phyloP scores from a whole-genome alignment of 2,797 vertebrate genomes.

The Girardinus metallicus region DNA sequence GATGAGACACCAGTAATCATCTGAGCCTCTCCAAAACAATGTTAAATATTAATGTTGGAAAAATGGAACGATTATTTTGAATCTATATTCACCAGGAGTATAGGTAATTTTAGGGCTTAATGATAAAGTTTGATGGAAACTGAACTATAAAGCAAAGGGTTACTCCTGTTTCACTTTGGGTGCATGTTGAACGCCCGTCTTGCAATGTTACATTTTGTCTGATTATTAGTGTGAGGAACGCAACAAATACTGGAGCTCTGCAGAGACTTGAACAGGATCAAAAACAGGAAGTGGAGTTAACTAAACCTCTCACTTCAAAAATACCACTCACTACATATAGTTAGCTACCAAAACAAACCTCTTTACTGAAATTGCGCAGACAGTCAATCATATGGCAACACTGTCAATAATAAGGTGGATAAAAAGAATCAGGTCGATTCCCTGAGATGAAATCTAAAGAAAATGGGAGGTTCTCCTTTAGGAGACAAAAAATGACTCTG shows the following conservation, averaged over 20 bases:
- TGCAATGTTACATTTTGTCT: background rate
- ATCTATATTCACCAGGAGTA: background rate
- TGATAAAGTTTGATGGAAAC: background rate
- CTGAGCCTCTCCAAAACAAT: background rate
- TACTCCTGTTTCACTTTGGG: background rate
- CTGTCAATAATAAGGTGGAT: background rate
- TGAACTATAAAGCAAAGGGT: background rate
- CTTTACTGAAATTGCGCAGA: background rate
- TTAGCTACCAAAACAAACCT: background rate
- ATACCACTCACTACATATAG: background rate
- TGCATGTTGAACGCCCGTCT: background rate
- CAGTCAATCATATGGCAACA: background rate
- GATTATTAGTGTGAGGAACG: background rate
- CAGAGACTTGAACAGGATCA: background rate
- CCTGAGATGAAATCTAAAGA: slow-evolving; percentile 47
- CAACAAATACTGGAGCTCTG: background rate
- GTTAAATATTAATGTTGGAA: background rate
- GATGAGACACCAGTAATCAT: background rate
- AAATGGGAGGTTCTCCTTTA: slow-evolving; percentile 49
- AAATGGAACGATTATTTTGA: background rate
- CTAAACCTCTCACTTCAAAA: background rate
- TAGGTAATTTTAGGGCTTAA: background rate
- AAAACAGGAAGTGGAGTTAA: background rate
- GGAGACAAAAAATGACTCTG: slow-evolving; percentile 55
- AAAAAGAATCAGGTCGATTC: slow-evolving; percentile 37